Evolutionary conservation across 1,140 invertebrate genomes (phyloP).

Genomic region (Coptotermes formosanus): DNA sequence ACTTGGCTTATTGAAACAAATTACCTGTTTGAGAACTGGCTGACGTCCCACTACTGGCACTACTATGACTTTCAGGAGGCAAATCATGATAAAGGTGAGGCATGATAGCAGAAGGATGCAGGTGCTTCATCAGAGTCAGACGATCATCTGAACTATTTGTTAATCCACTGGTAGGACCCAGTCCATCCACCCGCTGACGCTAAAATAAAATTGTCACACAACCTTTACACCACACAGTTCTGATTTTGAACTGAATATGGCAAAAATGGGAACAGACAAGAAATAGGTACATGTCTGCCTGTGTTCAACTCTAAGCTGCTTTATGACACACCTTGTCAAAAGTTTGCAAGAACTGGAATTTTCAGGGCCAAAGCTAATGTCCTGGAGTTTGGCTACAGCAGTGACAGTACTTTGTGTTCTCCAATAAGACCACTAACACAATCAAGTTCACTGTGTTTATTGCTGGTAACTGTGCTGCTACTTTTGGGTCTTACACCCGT

Average conservation of each 20-base stretch:
- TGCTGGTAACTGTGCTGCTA: too few species aligned
- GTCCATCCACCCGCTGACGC: slow-evolving; percentile 52
- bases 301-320: too few species aligned
- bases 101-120: slow-evolving; percentile 47
- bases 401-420: too few species aligned
- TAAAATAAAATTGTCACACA: slow-evolving; percentile 22
- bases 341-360: too few species aligned
- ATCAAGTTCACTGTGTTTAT: too few species aligned
- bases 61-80: slow-evolving; percentile 51
- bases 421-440: too few species aligned
- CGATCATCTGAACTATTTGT: slow-evolving; percentile 45
- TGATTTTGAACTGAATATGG: background rate
- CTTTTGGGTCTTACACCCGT: too few species aligned
- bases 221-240: background rate
- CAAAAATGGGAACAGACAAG: too few species aligned
- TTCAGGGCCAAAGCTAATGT: too few species aligned
- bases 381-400: too few species aligned
- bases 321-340: too few species aligned
- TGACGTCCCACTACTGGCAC: slow-evolving; percentile 31
- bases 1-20: background rate
- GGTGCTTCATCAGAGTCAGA: slow-evolving; percentile 48
- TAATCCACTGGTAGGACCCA: slow-evolving; percentile 44
- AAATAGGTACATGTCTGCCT: too few species aligned
- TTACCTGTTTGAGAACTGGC: slow-evolving; percentile 29
- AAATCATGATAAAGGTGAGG: slow-evolving; percentile 66